Evolutionary conservation across 2,113 vertebrate species (phyloP).

Genomic region (Sinosuthora webbiana): DNA sequence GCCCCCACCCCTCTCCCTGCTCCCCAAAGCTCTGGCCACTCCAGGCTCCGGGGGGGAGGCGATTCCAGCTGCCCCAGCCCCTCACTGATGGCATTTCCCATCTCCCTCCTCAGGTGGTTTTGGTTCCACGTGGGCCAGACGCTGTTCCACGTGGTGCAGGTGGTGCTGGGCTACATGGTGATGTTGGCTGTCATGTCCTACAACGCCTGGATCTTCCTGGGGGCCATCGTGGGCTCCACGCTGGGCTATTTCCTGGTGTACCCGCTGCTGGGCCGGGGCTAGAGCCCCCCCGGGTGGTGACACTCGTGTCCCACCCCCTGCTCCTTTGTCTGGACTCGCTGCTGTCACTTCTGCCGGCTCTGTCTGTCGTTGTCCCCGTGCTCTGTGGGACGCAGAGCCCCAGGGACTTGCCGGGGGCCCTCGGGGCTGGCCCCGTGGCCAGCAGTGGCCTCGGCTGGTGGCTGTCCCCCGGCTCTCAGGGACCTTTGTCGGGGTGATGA

Average conservation of each 20-base stretch:
- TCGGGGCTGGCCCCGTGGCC: background rate
- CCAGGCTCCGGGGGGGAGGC: accelerated
- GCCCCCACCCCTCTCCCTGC: background rate
- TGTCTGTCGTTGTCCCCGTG: background rate
- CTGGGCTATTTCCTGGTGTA: constrained; percentile 88
- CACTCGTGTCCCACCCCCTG: background rate
- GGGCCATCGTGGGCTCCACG: constrained; percentile 79
- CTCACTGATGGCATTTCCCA: background rate
- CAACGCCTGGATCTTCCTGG: constrained; percentile 93
- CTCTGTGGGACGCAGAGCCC: background rate
- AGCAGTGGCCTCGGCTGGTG: accelerated
- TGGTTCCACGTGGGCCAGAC: constrained; percentile 79
- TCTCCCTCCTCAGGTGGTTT: constrained; percentile 71
- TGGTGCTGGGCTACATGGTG: constrained; percentile 88
- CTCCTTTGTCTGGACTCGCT: background rate
- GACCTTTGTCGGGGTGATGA: background rate
- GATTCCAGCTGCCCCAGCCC: background rate
- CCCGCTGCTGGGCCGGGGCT: constrained; percentile 75
- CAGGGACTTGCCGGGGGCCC: background rate
- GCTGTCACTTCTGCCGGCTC: constrained; percentile 1
- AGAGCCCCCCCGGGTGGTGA: background rate
- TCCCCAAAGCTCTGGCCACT: background rate
- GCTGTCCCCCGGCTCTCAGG: background rate
- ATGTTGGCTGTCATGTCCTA: constrained; percentile 98
- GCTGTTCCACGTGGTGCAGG: constrained; percentile 83